Percentiles rank a stretch among this genome's conserved stretches.
phyloP scores from a whole-genome alignment of 2,797 vertebrate genomes.

The Octomys mimax region DNA sequence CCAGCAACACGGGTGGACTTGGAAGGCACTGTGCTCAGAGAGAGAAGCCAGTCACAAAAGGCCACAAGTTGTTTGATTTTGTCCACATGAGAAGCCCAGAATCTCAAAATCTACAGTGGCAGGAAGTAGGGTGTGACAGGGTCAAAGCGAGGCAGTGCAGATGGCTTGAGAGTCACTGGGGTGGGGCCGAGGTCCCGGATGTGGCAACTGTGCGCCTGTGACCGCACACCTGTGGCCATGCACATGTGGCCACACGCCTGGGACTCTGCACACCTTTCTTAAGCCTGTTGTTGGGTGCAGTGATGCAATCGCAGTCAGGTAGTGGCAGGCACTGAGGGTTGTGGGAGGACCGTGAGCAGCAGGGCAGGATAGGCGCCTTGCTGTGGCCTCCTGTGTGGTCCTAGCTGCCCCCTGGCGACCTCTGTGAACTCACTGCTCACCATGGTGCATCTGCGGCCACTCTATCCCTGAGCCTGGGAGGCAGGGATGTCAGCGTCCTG shows the following conservation, averaged over 20 bases:
- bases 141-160: neutral
- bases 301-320: neutral
- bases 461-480: no score
- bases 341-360: neutral
- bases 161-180: neutral
- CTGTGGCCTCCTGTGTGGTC: neutral
- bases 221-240: no score
- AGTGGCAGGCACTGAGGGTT: neutral
- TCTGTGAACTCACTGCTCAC: neutral
- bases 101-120: neutral
- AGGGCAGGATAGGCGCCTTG: fast-evolving
- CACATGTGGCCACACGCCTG: no score
- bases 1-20: fast-evolving
- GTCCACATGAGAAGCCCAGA: neutral
- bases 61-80: neutral
- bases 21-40: no score
- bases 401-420: neutral
- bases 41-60: neutral
- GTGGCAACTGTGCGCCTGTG: neutral
- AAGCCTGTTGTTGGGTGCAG: neutral
- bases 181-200: neutral
- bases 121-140: neutral
- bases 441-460: neutral
- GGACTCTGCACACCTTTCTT: neutral
- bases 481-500: neutral